Conservation (phyloP, 2,888 invertebrate genomes). For the Choreutis nemorana region DNA sequence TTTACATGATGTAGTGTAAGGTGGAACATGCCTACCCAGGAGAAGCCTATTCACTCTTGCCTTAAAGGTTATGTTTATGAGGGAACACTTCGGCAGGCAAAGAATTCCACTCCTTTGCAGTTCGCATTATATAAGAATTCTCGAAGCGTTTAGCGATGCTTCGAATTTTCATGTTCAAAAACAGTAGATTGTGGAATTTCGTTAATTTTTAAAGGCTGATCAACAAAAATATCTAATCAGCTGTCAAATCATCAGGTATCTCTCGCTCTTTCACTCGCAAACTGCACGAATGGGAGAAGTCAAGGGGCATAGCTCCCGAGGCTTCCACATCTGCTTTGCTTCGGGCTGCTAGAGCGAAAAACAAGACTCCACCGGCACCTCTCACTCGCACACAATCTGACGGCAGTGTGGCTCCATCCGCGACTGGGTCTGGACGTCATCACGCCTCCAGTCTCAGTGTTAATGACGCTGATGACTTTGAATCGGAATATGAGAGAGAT, state of each 20-base stretch:
- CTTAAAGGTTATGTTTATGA: too few relatives aligned
- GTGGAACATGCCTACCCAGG: too few relatives aligned
- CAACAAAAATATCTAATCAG: neutral
- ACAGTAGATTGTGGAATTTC: too few relatives aligned
- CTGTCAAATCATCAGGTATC: slow-evolving; percentile 55
- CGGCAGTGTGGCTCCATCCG: slow-evolving; percentile 73
- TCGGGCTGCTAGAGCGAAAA: slow-evolving; percentile 47
- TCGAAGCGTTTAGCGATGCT: too few relatives aligned
- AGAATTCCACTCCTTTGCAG: too few relatives aligned
- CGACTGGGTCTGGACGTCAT: slow-evolving; percentile 67
- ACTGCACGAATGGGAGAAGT: slow-evolving; percentile 91
- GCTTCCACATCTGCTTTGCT: slow-evolving; percentile 84
- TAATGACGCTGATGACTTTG: slow-evolving; percentile 74
- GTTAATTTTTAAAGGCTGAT: too few relatives aligned
- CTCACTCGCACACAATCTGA: slow-evolving; percentile 80
- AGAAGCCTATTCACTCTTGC: too few relatives aligned
- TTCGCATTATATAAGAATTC: too few relatives aligned
- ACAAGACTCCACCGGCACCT: slow-evolving; percentile 31
- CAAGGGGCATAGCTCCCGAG: slow-evolving; percentile 86
- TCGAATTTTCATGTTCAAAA: too few relatives aligned
- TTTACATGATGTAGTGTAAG: too few relatives aligned
- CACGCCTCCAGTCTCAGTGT: slow-evolving; percentile 77
- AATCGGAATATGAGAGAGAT: slow-evolving; percentile 62
- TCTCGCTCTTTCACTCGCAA: slow-evolving; percentile 90
- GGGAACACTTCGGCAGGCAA: too few relatives aligned